Evolutionary conservation across 1,140 invertebrate genomes (phyloP).

Genomic region (Asbolus verrucosus): DNA sequence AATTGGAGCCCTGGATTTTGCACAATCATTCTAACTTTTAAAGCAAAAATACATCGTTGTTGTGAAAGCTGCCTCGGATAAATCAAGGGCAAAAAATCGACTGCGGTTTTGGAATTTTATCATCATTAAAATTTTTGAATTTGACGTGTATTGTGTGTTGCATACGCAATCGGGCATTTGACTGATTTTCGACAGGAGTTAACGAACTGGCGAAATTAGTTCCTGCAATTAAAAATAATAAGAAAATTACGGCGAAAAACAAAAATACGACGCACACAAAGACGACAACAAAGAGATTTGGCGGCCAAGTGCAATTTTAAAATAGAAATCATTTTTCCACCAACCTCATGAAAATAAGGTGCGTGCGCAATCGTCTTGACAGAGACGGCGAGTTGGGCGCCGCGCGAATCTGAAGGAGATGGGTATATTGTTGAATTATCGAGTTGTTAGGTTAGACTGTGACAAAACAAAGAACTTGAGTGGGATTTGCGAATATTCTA

Average conservation of each 20-base stretch:
- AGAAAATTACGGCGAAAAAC: neutral
- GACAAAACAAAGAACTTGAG: conserved; percentile 38
- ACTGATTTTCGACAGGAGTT: conserved; percentile 15
- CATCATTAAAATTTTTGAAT: neutral
- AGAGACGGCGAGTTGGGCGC: neutral
- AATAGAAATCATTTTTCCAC: conserved; percentile 39
- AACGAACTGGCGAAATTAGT: neutral
- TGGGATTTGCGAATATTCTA: conserved; percentile 55
- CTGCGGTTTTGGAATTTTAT: conserved; percentile 5
- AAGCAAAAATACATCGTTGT: conserved; percentile 3
- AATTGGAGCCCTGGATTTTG: too few species aligned
- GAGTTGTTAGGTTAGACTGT: conserved; percentile 52
- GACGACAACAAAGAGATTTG: conserved; percentile 11
- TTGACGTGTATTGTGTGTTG: neutral
- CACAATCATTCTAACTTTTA: too few species aligned
- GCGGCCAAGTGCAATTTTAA: conserved; percentile 34
- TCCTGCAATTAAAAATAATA: conserved; percentile 5
- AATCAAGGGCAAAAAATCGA: too few species aligned
- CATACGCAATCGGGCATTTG: too few species aligned
- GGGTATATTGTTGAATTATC: neutral
- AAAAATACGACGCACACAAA: conserved; percentile 12
- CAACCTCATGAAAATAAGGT: conserved; percentile 31
- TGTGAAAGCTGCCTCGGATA: neutral
- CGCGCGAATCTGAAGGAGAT: neutral
- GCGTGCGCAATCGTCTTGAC: conserved; percentile 19